These are phyloP conservation scores for Gymnobelideus leadbeateri DNA, from an alignment of 2,113 vertebrate species.

Conservation along the genomic window DNA sequence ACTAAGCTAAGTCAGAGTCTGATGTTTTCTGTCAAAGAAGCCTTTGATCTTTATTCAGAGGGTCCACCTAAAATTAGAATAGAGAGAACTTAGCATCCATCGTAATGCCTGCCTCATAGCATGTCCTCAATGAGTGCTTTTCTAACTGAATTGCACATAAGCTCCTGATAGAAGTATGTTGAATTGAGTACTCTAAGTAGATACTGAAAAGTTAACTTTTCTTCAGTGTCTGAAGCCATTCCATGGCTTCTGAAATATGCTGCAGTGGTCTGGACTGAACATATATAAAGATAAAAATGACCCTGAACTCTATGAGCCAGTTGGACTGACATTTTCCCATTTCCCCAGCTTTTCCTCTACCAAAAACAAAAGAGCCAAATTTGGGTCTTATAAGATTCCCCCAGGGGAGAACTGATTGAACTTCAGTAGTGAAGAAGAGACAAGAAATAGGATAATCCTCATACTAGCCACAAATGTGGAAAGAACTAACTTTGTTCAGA, in stretches of 20 bases:
- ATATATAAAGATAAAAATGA: slow-evolving; percentile 22
- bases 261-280: background rate
- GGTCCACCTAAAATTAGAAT: background rate
- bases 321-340: background rate
- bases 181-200: background rate
- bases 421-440: background rate
- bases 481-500: background rate
- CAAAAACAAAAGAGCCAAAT: slow-evolving; percentile 19
- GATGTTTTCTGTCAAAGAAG: slow-evolving; percentile 20
- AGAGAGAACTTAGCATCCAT: background rate
- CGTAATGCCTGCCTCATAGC: background rate
- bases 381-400: slow-evolving; percentile 7
- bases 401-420: slow-evolving; percentile 28
- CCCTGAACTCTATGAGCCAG: background rate
- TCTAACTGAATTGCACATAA: background rate
- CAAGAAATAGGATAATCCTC: background rate
- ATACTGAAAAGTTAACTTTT: slow-evolving; percentile 13
- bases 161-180: background rate
- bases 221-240: background rate
- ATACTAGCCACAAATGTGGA: background rate
- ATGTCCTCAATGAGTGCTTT: background rate
- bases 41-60: slow-evolving; percentile 39
- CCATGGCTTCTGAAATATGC: background rate
- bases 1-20: slow-evolving; percentile 20
- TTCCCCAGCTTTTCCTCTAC: background rate